Evolutionary conservation across 2,797 vertebrate genomes (phyloP).

Genomic region (Diplodus puntazzo): DNA sequence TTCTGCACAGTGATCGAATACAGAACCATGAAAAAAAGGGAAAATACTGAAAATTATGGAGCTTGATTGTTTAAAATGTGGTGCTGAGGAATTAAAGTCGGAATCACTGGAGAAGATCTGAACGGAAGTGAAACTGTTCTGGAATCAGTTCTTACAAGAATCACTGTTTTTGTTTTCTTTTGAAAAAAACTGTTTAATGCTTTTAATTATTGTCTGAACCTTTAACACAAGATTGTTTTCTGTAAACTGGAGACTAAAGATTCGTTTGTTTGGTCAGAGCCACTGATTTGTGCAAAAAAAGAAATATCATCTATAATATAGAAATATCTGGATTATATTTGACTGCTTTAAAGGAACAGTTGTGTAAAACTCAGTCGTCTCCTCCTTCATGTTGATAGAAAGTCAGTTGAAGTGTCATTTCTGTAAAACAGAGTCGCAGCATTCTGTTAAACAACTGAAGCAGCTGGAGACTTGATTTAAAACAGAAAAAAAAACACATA

Average conservation of each 20-base stretch:
- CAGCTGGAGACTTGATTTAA: too few species aligned
- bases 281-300: background rate
- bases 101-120: constrained; percentile 71
- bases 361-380: too few species aligned
- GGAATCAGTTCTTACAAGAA: background rate
- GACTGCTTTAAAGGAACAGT: constrained; percentile 4
- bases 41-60: background rate
- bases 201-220: background rate
- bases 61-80: constrained; percentile 12
- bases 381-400: too few species aligned
- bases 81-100: constrained; percentile 45
- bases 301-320: too few species aligned
- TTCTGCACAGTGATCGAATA: background rate
- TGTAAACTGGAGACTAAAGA: background rate
- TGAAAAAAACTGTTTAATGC: background rate
- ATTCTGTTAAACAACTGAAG: too few species aligned
- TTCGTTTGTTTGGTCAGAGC: too few species aligned
- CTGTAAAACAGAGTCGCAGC: too few species aligned
- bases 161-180: background rate
- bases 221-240: background rate
- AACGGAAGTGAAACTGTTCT: constrained; percentile 3
- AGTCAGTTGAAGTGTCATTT: too few species aligned
- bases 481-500: too few species aligned
- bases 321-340: background rate
- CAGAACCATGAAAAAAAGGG: background rate